Conservation (phyloP, 2,888 invertebrate species). For the Cartodere bifasciata region DNA sequence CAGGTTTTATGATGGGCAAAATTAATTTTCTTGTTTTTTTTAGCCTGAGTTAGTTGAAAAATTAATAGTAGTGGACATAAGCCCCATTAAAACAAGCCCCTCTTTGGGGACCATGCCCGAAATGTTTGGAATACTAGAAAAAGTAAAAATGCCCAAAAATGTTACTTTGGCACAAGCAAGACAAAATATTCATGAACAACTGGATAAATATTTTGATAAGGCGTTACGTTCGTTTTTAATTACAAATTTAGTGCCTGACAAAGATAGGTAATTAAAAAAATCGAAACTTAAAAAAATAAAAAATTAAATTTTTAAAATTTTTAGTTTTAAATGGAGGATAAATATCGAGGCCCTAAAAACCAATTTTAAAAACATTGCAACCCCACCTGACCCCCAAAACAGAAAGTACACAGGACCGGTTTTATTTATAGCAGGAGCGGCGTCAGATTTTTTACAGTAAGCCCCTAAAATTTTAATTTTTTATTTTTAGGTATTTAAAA, state of each 20-base stretch:
- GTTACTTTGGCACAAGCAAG: slow-evolving; percentile 58
- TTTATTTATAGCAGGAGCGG: slow-evolving; percentile 70
- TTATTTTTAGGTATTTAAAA: background rate
- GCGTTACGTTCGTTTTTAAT: slow-evolving; percentile 66
- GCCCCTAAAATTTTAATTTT: background rate
- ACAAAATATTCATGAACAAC: slow-evolving; percentile 49
- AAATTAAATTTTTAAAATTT: slow-evolving; percentile 12
- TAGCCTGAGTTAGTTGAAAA: slow-evolving; percentile 51
- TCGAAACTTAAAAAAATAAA: slow-evolving; percentile 4
- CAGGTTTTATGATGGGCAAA: slow-evolving; percentile 5
- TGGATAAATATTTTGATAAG: slow-evolving; percentile 41
- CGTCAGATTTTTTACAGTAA: slow-evolving; percentile 73
- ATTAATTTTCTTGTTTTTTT: slow-evolving; percentile 12
- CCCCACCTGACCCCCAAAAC: slow-evolving; percentile 44
- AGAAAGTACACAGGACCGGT: slow-evolving; percentile 46
- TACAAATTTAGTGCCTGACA: slow-evolving; percentile 73
- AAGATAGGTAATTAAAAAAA: too few relatives aligned
- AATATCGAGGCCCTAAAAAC: slow-evolving; percentile 62
- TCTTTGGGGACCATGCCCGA: slow-evolving; percentile 48
- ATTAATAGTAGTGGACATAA: slow-evolving; percentile 60
- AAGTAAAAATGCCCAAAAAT: slow-evolving; percentile 45
- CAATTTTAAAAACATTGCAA: slow-evolving; percentile 50
- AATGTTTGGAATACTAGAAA: slow-evolving; percentile 54
- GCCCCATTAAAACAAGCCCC: slow-evolving; percentile 49
- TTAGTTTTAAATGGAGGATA: slow-evolving; percentile 59